Percentiles rank a stretch among this genome's conserved stretches.
These are phyloP conservation scores for Chlorodrepanis virens DNA, from an alignment of 2,113 vertebrate species.

Conservation along the genomic window DNA sequence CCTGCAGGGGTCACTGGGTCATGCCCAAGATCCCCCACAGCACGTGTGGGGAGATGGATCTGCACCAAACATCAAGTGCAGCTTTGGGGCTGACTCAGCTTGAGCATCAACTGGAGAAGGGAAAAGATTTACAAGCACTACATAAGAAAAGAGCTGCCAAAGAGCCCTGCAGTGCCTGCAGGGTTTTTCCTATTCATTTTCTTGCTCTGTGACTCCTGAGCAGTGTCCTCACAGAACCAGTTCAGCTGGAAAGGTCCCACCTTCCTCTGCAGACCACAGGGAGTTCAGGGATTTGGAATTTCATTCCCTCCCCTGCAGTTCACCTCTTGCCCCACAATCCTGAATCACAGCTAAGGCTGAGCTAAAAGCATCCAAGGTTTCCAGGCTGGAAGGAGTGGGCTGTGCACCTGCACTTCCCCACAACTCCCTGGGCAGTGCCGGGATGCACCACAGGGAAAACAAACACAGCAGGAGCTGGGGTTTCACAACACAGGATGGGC, in stretches of 20 bases:
- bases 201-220: not conserved
- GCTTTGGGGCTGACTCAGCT: not conserved
- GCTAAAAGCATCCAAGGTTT: not conserved
- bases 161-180: not conserved
- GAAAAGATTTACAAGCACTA: not conserved
- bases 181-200: not conserved
- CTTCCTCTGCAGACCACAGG: not conserved
- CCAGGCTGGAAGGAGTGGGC: not conserved
- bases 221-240: not conserved
- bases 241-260: not conserved
- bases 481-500: not conserved
- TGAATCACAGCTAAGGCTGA: not conserved
- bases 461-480: not conserved
- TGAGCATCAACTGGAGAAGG: not conserved
- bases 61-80: not conserved
- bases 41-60: not conserved
- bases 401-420: not conserved
- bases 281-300: not conserved
- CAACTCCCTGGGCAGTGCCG: fast-evolving
- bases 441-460: not conserved
- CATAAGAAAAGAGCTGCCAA: not conserved
- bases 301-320: not conserved
- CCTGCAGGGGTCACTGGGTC: not conserved
- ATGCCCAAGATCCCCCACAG: not conserved
- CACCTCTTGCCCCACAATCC: not conserved